Evolutionary conservation across 2,888 invertebrate species (phyloP), one percentile per base, ranked within the genome.

Genomic region (Drosophila affinis): DNA sequence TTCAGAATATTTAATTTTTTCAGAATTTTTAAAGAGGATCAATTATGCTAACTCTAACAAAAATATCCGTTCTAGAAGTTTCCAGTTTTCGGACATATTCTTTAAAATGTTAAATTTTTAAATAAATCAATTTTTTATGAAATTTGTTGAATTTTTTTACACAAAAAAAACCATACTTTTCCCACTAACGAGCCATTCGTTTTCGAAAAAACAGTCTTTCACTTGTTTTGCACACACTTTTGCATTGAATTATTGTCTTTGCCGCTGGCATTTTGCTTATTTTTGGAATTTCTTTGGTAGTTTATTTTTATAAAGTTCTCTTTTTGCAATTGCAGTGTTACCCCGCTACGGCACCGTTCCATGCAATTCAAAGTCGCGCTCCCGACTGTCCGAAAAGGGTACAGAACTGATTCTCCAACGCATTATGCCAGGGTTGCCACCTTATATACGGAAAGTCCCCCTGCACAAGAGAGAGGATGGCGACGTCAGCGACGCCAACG

Each of bases 351-450:
- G 64, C 63, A 69, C 54, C 68, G 84, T 65, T 74, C 76, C 87
- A 81, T 80, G 73, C 90, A 88, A 87, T 89, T 81, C 91, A 90
- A 91, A 90, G 91, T 90, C 91, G 87, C 91, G 91, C 89, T 91
- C 86, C 85, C 80, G 80, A 91, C 90, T 91, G 90, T 81, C 87
- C 39, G 39, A 87, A 89, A 90, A 89, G 91, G 90, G 90, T 91
- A 91, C 90, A 90, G 89, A 91, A 89, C 87, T 89, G 88, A 81
- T 87, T 87, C 82, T 80, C 82, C 85, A 89, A 83, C 85, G 79
- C 74, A 75, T 71, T 68, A 32, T 44, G 51, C 75, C 87, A 85
- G 84, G 79, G 89, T 87, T 87, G 89, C 89, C 88, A 78, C 70
- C 61, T 70, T 71, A n/a, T 65, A 27, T 53, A 21, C 49, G 72